Base-by-base conservation (phyloP, 2,113 vertebrate genomes). In the Pachyramphus minor region DNA sequence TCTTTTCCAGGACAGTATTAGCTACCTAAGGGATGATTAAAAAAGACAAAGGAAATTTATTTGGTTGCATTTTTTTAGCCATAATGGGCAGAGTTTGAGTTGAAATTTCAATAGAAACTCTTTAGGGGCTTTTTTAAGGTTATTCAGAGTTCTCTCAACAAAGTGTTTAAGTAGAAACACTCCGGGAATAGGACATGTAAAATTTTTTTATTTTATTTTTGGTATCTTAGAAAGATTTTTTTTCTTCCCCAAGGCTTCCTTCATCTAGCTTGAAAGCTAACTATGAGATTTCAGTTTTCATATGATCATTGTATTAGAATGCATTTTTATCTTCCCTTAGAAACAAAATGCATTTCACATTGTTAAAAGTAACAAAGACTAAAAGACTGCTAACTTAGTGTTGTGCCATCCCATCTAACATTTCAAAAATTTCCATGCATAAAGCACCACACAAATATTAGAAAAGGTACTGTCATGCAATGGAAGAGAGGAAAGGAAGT, bases 91-190 rank as follows among this genome's bases (percentile, higher is more conserved):
- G 52, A 91, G 21, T 63, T 44, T 78, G 27, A 47, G 14, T 39
- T 75, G 14, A 85, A 92, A 77, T 77, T 87, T 85, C 14, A 95
- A 73, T 45, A 2, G 21, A 90, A 93, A 73, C 39, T 49, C 55
- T 69, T 73, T 19, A 88, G 59, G 23, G 24, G 0, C 4, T 77
- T 85, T 59, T 53, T 39, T 35, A 33, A 47, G 28, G 9, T 58
- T 82, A 49, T 85, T 88, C 41, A 67, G 33, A 83, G 33, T 37
- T 79, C 53, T 73, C 69, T 74, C 47, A 72, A 59, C 20, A 2
- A 69, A 68, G 10, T 49, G 13, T 69, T 69, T 81, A 71, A 77
- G 35, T 60, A 75, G 28, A 87, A 89, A 83, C 44, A 63, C 9
- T 42, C 23, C 33, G 37, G 41, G 35, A 87, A 67, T 73, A 76